Evolutionary conservation across 2,797 vertebrate species (phyloP), one percentile per base, ranked within the genome.

Genomic region (Danio tinwini): DNA sequence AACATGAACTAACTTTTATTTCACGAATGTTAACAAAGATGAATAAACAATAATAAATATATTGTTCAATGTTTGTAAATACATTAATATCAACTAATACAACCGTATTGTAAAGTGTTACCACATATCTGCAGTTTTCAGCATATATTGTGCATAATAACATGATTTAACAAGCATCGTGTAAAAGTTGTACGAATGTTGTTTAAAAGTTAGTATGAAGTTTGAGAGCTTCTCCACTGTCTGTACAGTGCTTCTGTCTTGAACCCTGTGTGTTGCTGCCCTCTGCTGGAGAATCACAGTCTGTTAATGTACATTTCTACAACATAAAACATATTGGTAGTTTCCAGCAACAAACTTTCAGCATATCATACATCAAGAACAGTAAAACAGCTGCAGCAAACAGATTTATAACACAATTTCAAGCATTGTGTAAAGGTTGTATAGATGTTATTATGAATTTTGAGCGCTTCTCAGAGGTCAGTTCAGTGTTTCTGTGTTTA

Each of bases 251-350:
- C 49, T 13, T 21, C 5, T 19, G 62, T 13, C n/a, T 11, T 5
- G 21, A 7, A 52, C 21, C 65, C 65, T 69, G 65, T 50, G 47
- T 39, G 67, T 39, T 39, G 47, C 21, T 39, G 47, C 67, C 49
- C 37, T 37, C 37, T 53, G 49, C 49, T 71, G 68, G 68, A 55
- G 37, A 0, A 3, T 14, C 12, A 7, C 29, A 29, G 29, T 29
- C 29, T 29, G 29, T 29, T 29, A 29, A 29, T 29, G 3, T 29
- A 29, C 1, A 29, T 29, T 29, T 29, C 29, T 29, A 29, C 1
- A 29, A 29, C 29, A 29, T 29, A 1, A 29, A 29, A 1, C 29
- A 29, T 29, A 1, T 29, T 1, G 29, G 29, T 3, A 29, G 29
- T 29, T 29, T 29, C 29, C 29, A 29, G 29, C 29, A 29, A 29